Conservation (phyloP, 1,140 invertebrate species). For the Asobara japonica region DNA sequence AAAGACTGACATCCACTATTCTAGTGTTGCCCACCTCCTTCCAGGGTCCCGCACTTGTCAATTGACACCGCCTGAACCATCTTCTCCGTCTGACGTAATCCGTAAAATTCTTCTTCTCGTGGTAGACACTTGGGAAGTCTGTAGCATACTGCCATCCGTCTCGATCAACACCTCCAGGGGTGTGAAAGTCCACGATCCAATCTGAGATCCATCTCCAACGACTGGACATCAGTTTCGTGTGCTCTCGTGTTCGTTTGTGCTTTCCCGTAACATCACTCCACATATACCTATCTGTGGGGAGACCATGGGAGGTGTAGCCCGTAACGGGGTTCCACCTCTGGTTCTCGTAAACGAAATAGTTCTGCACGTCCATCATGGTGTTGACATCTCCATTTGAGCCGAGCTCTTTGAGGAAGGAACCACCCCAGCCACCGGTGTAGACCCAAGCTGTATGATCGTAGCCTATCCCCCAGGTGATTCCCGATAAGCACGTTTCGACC, state of each 20-base stretch:
- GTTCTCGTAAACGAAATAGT: conserved; percentile 91
- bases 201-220: conserved; percentile 93
- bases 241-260: conserved; percentile 83
- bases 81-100: conserved; percentile 87
- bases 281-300: conserved; percentile 88
- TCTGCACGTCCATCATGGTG: conserved; percentile 83
- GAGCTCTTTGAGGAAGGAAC: conserved; percentile 78
- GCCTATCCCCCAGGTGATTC: conserved; percentile 89
- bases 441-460: conserved; percentile 86
- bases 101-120: conserved; percentile 84
- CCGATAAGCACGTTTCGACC: conserved; percentile 78
- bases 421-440: conserved; percentile 88
- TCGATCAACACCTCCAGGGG: conserved; percentile 86
- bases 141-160: conserved; percentile 96
- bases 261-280: conserved; percentile 89
- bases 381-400: conserved; percentile 77
- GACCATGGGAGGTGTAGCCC: conserved; percentile 83
- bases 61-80: conserved; percentile 85
- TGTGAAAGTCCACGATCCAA: conserved; percentile 90
- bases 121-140: conserved; percentile 88
- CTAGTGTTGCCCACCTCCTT: conserved; percentile 84
- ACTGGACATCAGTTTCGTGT: conserved; percentile 83
- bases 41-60: conserved; percentile 89
- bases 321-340: conserved; percentile 93
- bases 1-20: conserved; percentile 80